Conservation (phyloP, 2,888 invertebrate genomes). For the Xestia rhomboidea region DNA sequence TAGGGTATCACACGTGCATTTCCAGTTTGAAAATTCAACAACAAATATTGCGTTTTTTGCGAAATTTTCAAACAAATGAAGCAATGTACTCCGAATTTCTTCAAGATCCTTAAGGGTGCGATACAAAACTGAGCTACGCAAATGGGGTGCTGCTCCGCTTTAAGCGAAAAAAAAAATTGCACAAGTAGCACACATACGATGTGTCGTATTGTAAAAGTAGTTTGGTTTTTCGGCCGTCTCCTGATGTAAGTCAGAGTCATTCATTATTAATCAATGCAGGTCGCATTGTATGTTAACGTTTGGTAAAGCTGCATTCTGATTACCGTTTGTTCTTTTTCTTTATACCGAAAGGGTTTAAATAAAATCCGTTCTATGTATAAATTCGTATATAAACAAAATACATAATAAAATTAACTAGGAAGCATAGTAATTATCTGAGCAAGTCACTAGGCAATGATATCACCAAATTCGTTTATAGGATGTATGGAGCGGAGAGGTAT, state of each 20-base stretch:
- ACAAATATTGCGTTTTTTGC: not conserved
- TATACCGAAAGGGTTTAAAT: not conserved
- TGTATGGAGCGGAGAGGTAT: slow-evolving; percentile 83
- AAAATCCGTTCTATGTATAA: slow-evolving; percentile 35
- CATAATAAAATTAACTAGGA: slow-evolving; percentile 69
- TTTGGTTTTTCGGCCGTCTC: not conserved
- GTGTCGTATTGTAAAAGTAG: slow-evolving; percentile 5
- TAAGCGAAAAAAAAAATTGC: not conserved
- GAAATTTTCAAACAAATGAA: not conserved
- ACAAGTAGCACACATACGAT: not conserved
- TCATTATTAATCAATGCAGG: slow-evolving; percentile 33
- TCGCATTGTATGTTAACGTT: slow-evolving; percentile 24
- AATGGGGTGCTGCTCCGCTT: too few species aligned
- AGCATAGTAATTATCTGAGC: slow-evolving; percentile 77
- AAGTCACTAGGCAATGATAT: slow-evolving; percentile 88
- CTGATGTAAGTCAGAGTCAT: slow-evolving; percentile 13
- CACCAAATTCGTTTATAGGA: slow-evolving; percentile 86
- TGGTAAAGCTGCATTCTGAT: slow-evolving; percentile 19
- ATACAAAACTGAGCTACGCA: not conserved
- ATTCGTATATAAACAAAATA: slow-evolving; percentile 64
- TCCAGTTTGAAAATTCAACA: not conserved
- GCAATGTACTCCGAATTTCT: not conserved
- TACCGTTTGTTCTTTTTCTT: not conserved
- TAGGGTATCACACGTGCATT: not conserved
- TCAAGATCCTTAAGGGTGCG: not conserved